phyloP scores from a whole-genome alignment of 2,113 vertebrate genomes.

The Lethenteron reissneri region DNA sequence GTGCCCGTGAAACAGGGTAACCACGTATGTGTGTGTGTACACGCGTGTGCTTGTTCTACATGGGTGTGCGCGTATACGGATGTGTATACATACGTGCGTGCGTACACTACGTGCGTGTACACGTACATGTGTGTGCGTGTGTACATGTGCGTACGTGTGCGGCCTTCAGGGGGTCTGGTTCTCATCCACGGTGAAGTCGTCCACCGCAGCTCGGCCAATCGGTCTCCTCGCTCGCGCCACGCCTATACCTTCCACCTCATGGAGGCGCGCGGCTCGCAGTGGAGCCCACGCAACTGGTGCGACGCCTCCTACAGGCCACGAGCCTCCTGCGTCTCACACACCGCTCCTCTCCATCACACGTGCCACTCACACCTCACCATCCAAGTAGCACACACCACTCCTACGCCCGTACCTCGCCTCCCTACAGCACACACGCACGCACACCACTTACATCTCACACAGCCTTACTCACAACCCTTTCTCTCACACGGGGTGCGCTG shows the following conservation, averaged over 20 bases:
- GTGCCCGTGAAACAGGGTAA: conserved; percentile 53
- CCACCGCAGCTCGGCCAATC: conserved; percentile 60
- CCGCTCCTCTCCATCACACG: too few relatives aligned
- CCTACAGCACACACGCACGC: too few relatives aligned
- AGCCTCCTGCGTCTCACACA: too few relatives aligned
- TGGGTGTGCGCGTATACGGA: background rate
- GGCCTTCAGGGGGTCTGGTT: conserved; percentile 34
- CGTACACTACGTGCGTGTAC: background rate
- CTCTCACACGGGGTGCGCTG: too few relatives aligned
- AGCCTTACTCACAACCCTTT: too few relatives aligned
- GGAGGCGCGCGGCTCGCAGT: conserved; percentile 44
- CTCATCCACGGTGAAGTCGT: conserved; percentile 75
- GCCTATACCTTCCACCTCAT: conserved; percentile 76
- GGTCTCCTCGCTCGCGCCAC: conserved; percentile 41
- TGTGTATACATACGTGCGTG: background rate
- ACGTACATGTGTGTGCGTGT: background rate
- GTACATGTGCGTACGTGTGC: background rate
- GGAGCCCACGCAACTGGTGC: conserved; percentile 85
- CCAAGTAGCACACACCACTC: too few relatives aligned
- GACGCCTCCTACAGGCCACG: conserved; percentile 6
- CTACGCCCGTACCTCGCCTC: too few relatives aligned
- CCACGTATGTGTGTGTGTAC: background rate
- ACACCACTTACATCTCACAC: too few relatives aligned
- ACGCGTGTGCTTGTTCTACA: background rate
- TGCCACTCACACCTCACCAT: too few relatives aligned